phyloP scores from a whole-genome alignment of 2,888 invertebrate genomes.

The Cheilosia scutellata region DNA sequence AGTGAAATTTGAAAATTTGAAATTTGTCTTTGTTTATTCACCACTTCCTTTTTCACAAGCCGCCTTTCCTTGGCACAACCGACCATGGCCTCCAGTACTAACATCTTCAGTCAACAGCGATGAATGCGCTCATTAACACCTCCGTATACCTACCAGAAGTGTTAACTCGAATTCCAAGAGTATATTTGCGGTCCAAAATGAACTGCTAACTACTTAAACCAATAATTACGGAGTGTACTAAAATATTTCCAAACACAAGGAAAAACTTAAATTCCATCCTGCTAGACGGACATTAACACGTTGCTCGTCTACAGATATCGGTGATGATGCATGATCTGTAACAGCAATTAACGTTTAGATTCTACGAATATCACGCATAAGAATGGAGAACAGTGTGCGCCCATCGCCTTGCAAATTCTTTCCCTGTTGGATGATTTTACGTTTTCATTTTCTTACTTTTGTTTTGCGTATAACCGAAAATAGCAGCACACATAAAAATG shows the following conservation, averaged over 20 bases:
- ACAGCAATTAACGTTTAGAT: constrained; percentile 67
- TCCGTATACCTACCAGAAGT: constrained; percentile 22
- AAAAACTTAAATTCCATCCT: constrained; percentile 6
- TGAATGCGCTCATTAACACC: constrained; percentile 72
- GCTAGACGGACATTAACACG: constrained; percentile 32
- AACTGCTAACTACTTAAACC: constrained; percentile 61
- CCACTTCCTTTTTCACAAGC: constrained; percentile 14
- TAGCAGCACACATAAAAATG: constrained; percentile 47
- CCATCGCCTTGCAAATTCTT: constrained; percentile 1
- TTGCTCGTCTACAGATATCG: background rate
- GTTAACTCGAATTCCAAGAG: constrained; percentile 54
- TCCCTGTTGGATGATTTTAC: constrained; percentile 10
- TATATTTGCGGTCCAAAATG: constrained; percentile 43
- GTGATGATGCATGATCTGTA: constrained; percentile 66
- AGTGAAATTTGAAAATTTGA: background rate
- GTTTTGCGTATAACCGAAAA: constrained; percentile 37
- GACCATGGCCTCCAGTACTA: constrained; percentile 23
- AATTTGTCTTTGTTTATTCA: constrained; percentile 11
- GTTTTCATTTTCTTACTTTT: background rate
- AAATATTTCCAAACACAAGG: constrained; percentile 7
- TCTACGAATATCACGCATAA: constrained; percentile 24
- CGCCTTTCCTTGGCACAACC: constrained; percentile 18
- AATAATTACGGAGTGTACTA: constrained; percentile 20
- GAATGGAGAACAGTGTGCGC: constrained; percentile 38
- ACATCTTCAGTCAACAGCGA: constrained; percentile 59